Evolutionary conservation across 2,888 invertebrate genomes (phyloP).

Genomic region (Globia sparganii): DNA sequence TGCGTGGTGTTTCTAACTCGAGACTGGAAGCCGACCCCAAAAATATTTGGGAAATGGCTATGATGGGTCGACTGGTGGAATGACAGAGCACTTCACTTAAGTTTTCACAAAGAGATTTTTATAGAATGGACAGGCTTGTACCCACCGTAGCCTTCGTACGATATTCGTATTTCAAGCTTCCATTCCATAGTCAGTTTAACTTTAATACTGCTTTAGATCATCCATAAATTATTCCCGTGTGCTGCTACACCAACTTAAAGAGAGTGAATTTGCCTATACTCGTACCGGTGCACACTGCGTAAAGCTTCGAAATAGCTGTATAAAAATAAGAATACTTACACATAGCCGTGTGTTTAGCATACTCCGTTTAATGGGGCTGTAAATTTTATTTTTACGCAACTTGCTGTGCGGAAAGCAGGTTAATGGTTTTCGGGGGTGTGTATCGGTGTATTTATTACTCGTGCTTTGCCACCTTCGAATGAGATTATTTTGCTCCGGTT

Average conservation of each 20-base stretch:
- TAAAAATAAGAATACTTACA: slow-evolving; percentile 50
- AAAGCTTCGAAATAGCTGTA: slow-evolving; percentile 39
- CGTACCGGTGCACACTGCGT: slow-evolving; percentile 11
- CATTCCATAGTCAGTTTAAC: background rate
- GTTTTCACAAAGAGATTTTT: too few species aligned
- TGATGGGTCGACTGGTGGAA: too few species aligned
- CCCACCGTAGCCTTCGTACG: background rate
- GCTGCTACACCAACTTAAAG: slow-evolving; percentile 20
- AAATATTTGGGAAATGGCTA: too few species aligned
- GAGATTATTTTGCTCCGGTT: background rate
- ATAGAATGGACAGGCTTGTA: background rate
- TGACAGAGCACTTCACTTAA: too few species aligned
- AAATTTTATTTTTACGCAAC: slow-evolving; percentile 60
- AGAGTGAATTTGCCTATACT: slow-evolving; percentile 12
- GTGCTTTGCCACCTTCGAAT: slow-evolving; percentile 21
- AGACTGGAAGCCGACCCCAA: too few species aligned
- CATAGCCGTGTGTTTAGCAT: slow-evolving; percentile 25
- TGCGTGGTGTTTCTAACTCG: too few species aligned
- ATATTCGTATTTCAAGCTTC: background rate
- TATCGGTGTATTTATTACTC: slow-evolving; percentile 50
- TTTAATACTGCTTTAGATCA: background rate
- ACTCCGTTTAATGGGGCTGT: slow-evolving; percentile 52
- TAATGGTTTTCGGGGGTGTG: slow-evolving; percentile 51
- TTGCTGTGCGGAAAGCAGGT: slow-evolving; percentile 48
- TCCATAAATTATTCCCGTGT: background rate